Conservation (phyloP, 2,888 invertebrate species). For the Dryococelus australis region DNA sequence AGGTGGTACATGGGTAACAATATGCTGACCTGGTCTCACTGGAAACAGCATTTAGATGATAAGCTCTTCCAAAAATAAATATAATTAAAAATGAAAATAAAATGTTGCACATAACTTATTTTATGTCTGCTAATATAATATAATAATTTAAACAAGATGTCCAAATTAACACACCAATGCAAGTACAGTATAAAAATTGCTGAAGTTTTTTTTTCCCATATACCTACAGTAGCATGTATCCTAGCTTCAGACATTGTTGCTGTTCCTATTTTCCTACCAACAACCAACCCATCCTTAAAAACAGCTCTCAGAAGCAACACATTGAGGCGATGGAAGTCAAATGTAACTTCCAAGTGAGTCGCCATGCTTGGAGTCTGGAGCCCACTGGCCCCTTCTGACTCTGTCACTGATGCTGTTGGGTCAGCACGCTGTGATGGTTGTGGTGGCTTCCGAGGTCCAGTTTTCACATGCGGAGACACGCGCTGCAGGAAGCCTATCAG, state of each 20-base stretch:
- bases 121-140: too few relatives aligned
- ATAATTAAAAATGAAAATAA: too few relatives aligned
- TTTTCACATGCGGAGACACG: conserved; percentile 63
- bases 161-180: too few relatives aligned
- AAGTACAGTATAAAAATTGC: background rate
- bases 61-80: too few relatives aligned
- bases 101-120: too few relatives aligned
- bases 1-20: too few relatives aligned
- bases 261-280: conserved; percentile 90
- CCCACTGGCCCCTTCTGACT: background rate
- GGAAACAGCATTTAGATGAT: too few relatives aligned
- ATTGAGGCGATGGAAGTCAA: conserved; percentile 92
- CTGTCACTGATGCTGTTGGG: background rate
- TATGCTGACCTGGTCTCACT: too few relatives aligned
- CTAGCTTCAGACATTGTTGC: conserved; percentile 91
- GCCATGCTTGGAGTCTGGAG: conserved; percentile 47
- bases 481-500: conserved; percentile 86
- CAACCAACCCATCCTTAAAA: conserved; percentile 72
- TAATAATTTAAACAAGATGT: too few relatives aligned
- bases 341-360: conserved; percentile 81
- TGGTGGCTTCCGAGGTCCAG: conserved; percentile 36
- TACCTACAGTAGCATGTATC: conserved; percentile 83
- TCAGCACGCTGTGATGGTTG: background rate
- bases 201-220: conserved; percentile 49
- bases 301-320: conserved; percentile 84